These are phyloP conservation scores for Cheirogaleus major DNA, from an alignment of 2,797 vertebrate species.

Conservation along the genomic window DNA sequence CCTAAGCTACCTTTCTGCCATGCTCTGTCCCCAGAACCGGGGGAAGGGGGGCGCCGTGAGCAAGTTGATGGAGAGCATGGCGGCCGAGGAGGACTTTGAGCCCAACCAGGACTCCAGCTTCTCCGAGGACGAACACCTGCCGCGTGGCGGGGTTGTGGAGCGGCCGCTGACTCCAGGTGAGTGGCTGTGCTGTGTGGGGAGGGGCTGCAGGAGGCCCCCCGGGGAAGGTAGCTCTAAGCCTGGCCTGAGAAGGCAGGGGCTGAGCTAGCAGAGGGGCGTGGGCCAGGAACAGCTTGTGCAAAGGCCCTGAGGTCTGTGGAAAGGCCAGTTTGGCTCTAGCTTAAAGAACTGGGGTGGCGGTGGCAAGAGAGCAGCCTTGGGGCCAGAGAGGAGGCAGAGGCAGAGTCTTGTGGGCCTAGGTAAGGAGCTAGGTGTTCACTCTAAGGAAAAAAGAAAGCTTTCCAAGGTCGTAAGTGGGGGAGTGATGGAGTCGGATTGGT, in stretches of 20 bases:
- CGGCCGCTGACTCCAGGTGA: conserved; percentile 92
- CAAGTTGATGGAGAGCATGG: conserved; percentile 99
- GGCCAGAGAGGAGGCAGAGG: not conserved
- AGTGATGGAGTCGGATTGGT: rapidly evolving
- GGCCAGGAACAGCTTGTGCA: not conserved
- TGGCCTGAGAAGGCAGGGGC: not conserved
- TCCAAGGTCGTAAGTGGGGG: rapidly evolving
- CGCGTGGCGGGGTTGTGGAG: conserved; percentile 87
- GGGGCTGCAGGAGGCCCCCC: not conserved
- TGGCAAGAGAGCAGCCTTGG: rapidly evolving
- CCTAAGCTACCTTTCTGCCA: rapidly evolving
- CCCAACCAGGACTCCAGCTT: conserved; percentile 99
- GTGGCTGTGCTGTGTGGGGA: not conserved
- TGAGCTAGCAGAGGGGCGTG: not conserved
- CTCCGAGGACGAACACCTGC: conserved; percentile 95
- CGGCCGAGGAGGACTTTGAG: conserved; percentile 98
- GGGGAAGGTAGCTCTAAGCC: not conserved
- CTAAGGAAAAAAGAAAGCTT: no score
- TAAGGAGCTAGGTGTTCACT: rapidly evolving
- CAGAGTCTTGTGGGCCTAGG: rapidly evolving
- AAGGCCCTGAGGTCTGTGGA: not conserved
- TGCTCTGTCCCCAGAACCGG: conserved; percentile 82
- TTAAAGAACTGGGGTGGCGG: no score
- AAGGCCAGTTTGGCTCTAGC: not conserved
- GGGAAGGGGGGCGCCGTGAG: conserved; percentile 97